Percentiles rank a stretch among this genome's conserved stretches.
These are phyloP conservation scores for Melanerpes formicivorus DNA, from an alignment of 2,113 vertebrate genomes.

Conservation along the genomic window DNA sequence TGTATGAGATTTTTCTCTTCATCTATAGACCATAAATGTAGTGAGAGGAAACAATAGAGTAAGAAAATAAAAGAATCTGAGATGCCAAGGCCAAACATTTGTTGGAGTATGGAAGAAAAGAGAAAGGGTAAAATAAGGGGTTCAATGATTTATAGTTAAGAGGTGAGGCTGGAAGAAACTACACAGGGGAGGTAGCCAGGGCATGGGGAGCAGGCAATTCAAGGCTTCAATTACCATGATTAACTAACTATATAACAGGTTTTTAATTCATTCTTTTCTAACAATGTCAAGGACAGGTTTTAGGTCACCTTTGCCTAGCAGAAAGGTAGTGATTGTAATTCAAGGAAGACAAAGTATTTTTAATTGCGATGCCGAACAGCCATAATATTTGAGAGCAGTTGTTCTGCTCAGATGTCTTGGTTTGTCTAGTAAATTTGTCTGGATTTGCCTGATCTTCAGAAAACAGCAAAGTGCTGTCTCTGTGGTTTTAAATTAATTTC, in stretches of 20 bases:
- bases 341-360: not conserved
- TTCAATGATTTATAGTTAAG: not conserved
- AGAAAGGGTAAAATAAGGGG: not conserved
- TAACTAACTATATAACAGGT: not conserved
- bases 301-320: not conserved
- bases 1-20: not conserved
- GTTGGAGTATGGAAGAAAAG: not conserved
- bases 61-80: not conserved
- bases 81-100: not conserved
- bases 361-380: not conserved
- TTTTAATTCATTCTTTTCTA: not conserved
- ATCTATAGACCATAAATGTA: not conserved
- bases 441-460: slow-evolving; percentile 21
- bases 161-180: not conserved
- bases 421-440: slow-evolving; percentile 21
- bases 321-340: not conserved
- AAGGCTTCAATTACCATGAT: not conserved
- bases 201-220: not conserved
- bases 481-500: slow-evolving; percentile 65
- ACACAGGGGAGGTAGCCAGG: not conserved
- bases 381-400: not conserved
- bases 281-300: not conserved
- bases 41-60: not conserved
- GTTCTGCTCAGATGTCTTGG: not conserved
- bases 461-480: slow-evolving; percentile 35